Percentiles rank a stretch among this genome's conserved stretches.
Conservation (phyloP, 2,888 invertebrate species). For the Lasioglossum pauxillum region DNA sequence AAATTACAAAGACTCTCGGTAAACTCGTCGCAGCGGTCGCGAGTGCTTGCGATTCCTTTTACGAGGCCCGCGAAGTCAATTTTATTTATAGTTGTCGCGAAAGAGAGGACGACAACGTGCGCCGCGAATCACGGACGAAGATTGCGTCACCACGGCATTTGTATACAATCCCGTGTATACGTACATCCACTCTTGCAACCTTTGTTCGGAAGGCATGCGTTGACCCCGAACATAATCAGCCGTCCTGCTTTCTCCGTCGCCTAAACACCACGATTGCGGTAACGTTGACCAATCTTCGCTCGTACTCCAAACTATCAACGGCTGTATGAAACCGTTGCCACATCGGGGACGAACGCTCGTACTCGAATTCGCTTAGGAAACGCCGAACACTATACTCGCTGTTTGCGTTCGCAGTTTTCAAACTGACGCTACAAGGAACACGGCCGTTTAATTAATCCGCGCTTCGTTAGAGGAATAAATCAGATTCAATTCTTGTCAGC, state of each 20-base stretch:
- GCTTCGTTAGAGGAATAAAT: too few relatives aligned
- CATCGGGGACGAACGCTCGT: background rate
- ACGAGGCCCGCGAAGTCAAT: constrained; percentile 9
- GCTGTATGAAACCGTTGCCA: constrained; percentile 13
- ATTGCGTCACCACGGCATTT: constrained; percentile 51
- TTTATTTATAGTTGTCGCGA: constrained; percentile 10
- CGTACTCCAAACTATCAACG: constrained; percentile 9
- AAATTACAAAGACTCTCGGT: constrained; percentile 7
- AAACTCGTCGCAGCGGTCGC: background rate
- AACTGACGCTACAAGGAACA: background rate
- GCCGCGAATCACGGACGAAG: background rate
- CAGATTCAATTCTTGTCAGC: too few relatives aligned
- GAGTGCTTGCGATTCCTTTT: constrained; percentile 18
- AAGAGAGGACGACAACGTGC: background rate
- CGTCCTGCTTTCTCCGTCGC: constrained; percentile 52
- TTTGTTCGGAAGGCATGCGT: constrained; percentile 52
- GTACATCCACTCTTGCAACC: constrained; percentile 37
- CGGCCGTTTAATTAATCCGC: background rate
- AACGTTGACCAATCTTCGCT: constrained; percentile 37
- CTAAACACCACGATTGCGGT: constrained; percentile 29
- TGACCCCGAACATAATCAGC: constrained; percentile 61
- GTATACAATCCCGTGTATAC: constrained; percentile 55
- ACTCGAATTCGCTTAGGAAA: constrained; percentile 1
- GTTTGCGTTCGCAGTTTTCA: background rate
- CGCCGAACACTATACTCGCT: background rate